A percentile compares a stretch with the other conserved stretches of the same genome.
phyloP scores from a whole-genome alignment of 2,113 vertebrate genomes.

The Gnathonemus echidnorhynchus region DNA sequence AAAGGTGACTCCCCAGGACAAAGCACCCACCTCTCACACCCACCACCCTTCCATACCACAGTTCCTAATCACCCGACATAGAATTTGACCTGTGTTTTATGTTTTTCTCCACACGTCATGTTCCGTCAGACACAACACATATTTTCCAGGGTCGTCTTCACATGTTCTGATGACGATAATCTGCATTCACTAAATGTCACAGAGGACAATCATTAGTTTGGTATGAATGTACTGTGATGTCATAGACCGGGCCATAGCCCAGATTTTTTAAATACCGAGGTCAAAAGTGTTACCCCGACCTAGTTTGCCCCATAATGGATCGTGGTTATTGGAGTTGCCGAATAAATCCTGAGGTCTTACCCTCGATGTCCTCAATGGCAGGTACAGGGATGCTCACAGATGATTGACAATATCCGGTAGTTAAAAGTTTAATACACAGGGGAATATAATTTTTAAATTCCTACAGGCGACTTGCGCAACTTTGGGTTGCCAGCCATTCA shows the following conservation, averaged over 20 bases:
- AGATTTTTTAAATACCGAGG: too few relatives aligned
- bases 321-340: too few relatives aligned
- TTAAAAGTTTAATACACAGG: neutral
- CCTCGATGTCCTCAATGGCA: neutral
- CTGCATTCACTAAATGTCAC: neutral
- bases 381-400: neutral
- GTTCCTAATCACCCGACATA: constrained; percentile 48
- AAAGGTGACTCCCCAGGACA: constrained; percentile 69
- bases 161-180: neutral
- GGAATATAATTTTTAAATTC: neutral
- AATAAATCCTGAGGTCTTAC: too few relatives aligned
- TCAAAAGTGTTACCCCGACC: too few relatives aligned
- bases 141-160: neutral
- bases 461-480: neutral
- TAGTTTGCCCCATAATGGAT: too few relatives aligned
- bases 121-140: neutral
- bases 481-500: neutral
- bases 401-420: neutral
- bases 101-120: neutral
- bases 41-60: constrained; percentile 45
- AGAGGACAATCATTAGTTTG: neutral
- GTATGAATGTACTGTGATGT: neutral
- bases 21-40: constrained; percentile 34
- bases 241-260: too few relatives aligned
- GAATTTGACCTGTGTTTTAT: constrained; percentile 17